Conservation (phyloP, 2,888 invertebrate genomes). For the Caenorhabditis parvicauda region DNA sequence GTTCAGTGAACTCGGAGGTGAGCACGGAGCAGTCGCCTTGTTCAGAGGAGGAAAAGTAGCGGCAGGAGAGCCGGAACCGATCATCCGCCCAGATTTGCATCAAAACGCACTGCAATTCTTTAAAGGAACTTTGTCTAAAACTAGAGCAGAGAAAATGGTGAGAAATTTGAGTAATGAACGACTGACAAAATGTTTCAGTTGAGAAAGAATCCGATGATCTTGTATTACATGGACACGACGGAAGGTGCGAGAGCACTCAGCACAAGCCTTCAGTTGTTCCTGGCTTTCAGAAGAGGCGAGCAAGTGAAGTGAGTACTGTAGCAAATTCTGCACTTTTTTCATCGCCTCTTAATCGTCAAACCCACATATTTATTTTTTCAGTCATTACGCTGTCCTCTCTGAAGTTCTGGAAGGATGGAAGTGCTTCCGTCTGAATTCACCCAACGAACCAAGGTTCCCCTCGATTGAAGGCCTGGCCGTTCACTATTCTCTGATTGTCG, state of each 20-base stretch:
- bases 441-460: background rate
- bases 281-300: too few species aligned
- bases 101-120: background rate
- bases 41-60: background rate
- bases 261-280: background rate
- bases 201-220: background rate
- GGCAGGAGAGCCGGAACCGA: background rate
- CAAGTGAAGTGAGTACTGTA: too few species aligned
- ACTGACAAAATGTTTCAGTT: background rate
- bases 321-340: too few species aligned
- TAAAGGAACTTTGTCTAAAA: background rate
- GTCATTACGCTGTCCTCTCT: background rate
- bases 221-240: background rate
- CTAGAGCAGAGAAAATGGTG: background rate
- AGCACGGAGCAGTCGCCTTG: background rate
- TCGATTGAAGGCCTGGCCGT: background rate
- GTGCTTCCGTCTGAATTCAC: background rate
- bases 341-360: too few species aligned
- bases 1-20: background rate
- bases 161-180: background rate
- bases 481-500: background rate
- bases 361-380: too few species aligned
- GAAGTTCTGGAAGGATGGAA: background rate
- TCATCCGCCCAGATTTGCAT: background rate
- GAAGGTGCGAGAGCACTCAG: background rate